Conservation (phyloP, 2,797 vertebrate genomes). For the Ptychobarbus kaznakovi region DNA sequence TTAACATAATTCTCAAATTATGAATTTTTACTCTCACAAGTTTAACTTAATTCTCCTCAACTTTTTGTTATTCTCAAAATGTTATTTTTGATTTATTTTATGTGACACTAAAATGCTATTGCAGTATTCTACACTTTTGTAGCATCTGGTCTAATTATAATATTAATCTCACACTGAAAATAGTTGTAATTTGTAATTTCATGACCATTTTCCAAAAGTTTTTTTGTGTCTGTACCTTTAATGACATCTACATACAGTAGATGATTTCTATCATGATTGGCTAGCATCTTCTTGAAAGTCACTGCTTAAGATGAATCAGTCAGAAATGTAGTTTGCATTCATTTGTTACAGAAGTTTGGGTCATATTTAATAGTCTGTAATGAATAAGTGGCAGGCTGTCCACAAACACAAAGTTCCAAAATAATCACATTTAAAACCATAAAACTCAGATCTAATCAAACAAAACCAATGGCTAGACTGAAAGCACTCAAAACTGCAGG, state of each 20-base stretch:
- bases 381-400: neutral
- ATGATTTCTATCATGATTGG: neutral
- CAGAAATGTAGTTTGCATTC: neutral
- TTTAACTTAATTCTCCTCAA: neutral
- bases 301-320: neutral
- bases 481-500: slow-evolving; percentile 1
- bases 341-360: neutral
- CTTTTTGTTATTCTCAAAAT: neutral
- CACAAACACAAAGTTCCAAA: neutral
- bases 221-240: neutral
- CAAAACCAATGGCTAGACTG: neutral
- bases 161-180: neutral
- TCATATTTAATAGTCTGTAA: neutral
- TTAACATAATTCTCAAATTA: neutral
- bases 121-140: neutral
- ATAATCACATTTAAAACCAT: neutral
- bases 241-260: neutral
- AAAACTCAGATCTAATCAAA: neutral
- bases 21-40: neutral
- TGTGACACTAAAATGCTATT: neutral
- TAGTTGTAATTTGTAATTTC: neutral
- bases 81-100: neutral
- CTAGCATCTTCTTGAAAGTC: neutral
- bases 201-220: neutral
- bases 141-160: neutral